Conservation (phyloP, 2,888 invertebrate species). For the Xanthia togata region DNA sequence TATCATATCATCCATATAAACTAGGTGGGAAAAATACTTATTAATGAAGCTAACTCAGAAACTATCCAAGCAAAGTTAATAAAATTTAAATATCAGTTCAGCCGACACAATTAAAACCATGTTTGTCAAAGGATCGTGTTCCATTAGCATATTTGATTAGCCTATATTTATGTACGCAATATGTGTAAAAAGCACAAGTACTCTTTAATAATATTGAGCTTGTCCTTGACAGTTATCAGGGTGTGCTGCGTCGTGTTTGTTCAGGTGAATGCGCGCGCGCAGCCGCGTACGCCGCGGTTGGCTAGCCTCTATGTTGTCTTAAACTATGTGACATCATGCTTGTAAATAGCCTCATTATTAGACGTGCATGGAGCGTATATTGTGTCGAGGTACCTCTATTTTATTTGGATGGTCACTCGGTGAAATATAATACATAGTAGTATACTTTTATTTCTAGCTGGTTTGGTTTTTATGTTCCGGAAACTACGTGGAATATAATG, state of each 20-base stretch:
- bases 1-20: too few relatives aligned
- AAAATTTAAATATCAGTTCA: neutral
- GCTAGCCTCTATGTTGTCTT: slow-evolving; percentile 59
- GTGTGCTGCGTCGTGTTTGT: slow-evolving; percentile 59
- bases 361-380: slow-evolving; percentile 47
- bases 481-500: neutral
- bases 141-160: slow-evolving; percentile 13
- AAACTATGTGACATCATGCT: slow-evolving; percentile 65
- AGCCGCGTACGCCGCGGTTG: slow-evolving; percentile 50
- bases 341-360: slow-evolving; percentile 66
- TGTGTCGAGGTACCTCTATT: slow-evolving; percentile 38
- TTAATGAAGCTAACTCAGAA: too few relatives aligned
- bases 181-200: slow-evolving; percentile 31
- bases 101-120: neutral
- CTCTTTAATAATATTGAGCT: slow-evolving; percentile 32
- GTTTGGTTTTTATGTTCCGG: neutral
- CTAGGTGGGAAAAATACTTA: too few relatives aligned
- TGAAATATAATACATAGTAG: slow-evolving; percentile 12
- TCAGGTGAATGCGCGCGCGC: slow-evolving; percentile 63
- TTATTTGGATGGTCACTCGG: slow-evolving; percentile 38
- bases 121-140: slow-evolving; percentile 22
- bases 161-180: slow-evolving; percentile 15
- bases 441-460: slow-evolving; percentile 1
- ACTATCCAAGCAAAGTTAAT: too few relatives aligned
- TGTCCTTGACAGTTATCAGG: slow-evolving; percentile 67